Conservation (phyloP, 1,140 invertebrate genomes). For the Sycophila sp. region DNA sequence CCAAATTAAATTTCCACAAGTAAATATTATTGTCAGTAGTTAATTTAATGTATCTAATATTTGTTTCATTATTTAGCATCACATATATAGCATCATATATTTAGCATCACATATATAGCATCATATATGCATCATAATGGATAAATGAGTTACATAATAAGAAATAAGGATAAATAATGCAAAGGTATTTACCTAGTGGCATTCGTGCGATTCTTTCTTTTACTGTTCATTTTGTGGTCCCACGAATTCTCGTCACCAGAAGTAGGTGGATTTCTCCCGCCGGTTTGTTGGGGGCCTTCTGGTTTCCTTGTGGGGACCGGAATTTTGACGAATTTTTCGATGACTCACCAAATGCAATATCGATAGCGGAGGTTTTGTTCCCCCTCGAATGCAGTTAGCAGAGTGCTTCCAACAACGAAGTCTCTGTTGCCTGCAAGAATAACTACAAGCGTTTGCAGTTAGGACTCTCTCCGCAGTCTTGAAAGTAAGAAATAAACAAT, state of each 20-base stretch:
- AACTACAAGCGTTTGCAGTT: not conserved
- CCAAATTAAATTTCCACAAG: too few relatives aligned
- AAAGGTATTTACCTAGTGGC: slow-evolving; percentile 48
- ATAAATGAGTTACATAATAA: too few relatives aligned
- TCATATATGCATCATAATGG: too few relatives aligned
- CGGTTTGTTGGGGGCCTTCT: slow-evolving; percentile 66
- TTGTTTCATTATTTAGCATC: too few relatives aligned
- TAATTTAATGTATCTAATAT: too few relatives aligned
- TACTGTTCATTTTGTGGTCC: slow-evolving; percentile 67
- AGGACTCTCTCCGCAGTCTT: not conserved
- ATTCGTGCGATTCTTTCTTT: slow-evolving; percentile 66
- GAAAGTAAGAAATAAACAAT: not conserved
- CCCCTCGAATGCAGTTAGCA: not conserved
- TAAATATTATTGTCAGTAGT: too few relatives aligned
- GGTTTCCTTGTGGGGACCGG: slow-evolving; percentile 70
- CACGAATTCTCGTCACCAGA: slow-evolving; percentile 57
- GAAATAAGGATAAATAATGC: too few relatives aligned
- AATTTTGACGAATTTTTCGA: slow-evolving; percentile 68
- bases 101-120: too few relatives aligned
- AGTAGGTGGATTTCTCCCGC: slow-evolving; percentile 63
- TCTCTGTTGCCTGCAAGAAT: not conserved
- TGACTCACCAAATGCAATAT: slow-evolving; percentile 42
- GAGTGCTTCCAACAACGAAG: slow-evolving; percentile 5
- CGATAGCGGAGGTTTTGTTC: slow-evolving; percentile 22
- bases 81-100: too few relatives aligned